phyloP scores from a whole-genome alignment of 1,140 invertebrate genomes.

The Euglossa dilemma region DNA sequence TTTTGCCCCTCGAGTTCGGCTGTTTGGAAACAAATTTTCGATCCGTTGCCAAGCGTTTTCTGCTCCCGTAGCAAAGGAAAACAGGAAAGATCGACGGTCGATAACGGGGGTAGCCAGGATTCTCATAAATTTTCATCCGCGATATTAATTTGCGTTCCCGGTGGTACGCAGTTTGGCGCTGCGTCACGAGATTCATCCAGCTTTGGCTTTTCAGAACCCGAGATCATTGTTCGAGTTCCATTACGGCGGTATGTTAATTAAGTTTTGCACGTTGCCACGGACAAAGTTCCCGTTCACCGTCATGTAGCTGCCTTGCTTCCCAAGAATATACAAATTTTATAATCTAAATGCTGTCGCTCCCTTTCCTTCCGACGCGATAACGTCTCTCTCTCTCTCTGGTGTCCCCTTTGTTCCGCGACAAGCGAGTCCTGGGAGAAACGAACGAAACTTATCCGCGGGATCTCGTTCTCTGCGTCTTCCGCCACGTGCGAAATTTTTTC shows the following conservation, averaged over 20 bases:
- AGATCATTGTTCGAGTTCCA: slow-evolving; percentile 11
- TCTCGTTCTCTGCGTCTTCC: not conserved
- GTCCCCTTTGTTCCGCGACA: no score
- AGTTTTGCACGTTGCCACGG: not conserved
- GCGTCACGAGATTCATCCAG: not conserved
- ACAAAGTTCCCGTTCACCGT: not conserved
- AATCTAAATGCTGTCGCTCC: not conserved
- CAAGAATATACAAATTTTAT: not conserved
- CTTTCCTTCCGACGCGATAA: not conserved
- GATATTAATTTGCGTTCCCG: not conserved
- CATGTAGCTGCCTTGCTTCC: not conserved
- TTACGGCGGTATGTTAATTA: slow-evolving; percentile 18
- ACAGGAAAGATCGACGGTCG: no score
- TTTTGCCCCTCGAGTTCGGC: no score
- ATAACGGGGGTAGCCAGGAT: no score
- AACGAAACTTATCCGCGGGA: not conserved
- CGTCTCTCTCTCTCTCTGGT: not conserved
- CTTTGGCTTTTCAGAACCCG: not conserved
- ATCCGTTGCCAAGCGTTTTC: no score
- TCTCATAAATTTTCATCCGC: slow-evolving; percentile 13
- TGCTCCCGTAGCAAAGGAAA: not conserved
- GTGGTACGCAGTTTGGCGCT: not conserved
- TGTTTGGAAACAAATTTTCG: not conserved
- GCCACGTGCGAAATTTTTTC: no score
- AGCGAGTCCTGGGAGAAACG: no score